Base-by-base conservation (phyloP, 2,797 vertebrate species). In the Picus viridis region DNA sequence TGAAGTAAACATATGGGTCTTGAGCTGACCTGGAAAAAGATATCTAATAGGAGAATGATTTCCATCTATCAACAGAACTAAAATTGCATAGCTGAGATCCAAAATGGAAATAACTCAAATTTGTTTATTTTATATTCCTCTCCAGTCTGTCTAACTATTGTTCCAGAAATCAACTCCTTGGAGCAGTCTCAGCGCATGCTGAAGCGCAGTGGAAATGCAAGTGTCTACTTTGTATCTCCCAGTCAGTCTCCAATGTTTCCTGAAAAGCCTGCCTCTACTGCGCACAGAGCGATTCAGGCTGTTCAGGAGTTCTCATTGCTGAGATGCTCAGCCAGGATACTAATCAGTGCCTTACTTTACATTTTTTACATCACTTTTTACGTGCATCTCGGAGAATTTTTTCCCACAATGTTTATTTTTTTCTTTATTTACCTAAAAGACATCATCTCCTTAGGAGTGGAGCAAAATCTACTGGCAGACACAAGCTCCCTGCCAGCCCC, bases 1-100 rank as follows among this genome's bases (percentile, higher is more conserved):
- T 3, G 16, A 68, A 51, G 70, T 18, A 81, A 90, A 79, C 32
- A 47, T 59, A 67, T 73, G 80, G 53, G 51, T 90, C 81, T 54
- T 54, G 64, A 79, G 72, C 58, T 51, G 72, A 85, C 45, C 18
- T 51, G 62, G 34, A 32, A 83, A 76, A 39, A 70, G 70, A 80
- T 36, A 3, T 19, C 4, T 76, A 56, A 45, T 22, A 68, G 70
- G 29, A 92, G 62, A 77, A 59, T 10, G 51, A 69, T 76, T 94
- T 76, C 82, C 62, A 81, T 76, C 75, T 94, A 93, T 84, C 89
- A 95, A 93, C 93, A 78, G 75, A 56, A 51, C 27, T 72, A 34
- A 85, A 87, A 69, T 2, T 16, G 56, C 70, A 12, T 14, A 80
- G 68, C 78, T 24, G 82, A 77, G 69, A 89, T 65, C 62, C 72